Conservation (phyloP, 2,888 invertebrate species). For the Cloeon dipterum region DNA sequence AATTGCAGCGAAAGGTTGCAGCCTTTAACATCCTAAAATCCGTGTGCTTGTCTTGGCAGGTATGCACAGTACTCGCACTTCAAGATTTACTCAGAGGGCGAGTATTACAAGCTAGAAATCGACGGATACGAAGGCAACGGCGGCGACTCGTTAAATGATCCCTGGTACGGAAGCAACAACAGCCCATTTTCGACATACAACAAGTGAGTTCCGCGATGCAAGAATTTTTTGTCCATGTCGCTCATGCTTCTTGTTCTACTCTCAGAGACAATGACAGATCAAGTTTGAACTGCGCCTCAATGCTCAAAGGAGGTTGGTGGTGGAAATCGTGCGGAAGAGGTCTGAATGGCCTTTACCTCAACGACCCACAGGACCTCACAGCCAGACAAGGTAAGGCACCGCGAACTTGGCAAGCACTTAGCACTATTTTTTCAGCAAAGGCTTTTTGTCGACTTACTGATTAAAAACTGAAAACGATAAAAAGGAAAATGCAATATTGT, state of each 20-base stretch:
- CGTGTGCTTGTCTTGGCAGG: no score
- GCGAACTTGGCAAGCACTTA: no score
- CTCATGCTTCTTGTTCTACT: conserved; percentile 7
- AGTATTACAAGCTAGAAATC: conserved; percentile 78
- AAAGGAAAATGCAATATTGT: no score
- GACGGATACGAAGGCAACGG: conserved; percentile 82
- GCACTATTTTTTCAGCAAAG: no score
- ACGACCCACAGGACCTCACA: conserved; percentile 73
- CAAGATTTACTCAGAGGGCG: conserved; percentile 76
- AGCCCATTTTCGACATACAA: conserved; percentile 85
- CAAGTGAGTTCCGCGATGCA: conserved; percentile 28
- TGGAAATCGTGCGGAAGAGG: conserved; percentile 86
- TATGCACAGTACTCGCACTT: conserved; percentile 80
- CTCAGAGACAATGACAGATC: conserved; percentile 73
- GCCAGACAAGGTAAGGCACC: conserved; percentile 54
- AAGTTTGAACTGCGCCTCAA: conserved; percentile 74
- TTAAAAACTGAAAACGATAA: no score
- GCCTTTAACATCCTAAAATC: not conserved
- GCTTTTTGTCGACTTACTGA: no score
- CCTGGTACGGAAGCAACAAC: conserved; percentile 85
- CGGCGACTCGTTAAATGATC: conserved; percentile 77
- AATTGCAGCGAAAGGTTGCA: no score
- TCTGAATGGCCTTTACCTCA: conserved; percentile 68
- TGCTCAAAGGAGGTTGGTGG: conserved; percentile 91
- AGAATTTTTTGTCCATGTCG: no score